phyloP scores from a whole-genome alignment of 1,140 invertebrate species.

The Zaprionus gabonicus region DNA sequence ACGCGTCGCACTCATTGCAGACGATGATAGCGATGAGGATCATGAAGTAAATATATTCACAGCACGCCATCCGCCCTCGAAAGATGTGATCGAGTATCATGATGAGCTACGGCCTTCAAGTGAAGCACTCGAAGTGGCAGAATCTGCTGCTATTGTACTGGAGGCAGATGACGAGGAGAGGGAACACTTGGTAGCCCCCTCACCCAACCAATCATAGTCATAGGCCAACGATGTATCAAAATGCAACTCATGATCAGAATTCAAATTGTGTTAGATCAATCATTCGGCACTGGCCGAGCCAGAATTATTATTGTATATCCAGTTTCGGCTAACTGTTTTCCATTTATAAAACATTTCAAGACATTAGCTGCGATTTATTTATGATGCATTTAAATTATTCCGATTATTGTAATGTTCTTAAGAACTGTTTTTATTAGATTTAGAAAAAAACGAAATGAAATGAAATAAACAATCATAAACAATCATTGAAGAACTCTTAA shows the following conservation, averaged over 20 bases:
- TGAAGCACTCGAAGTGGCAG: neutral
- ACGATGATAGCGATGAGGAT: slow-evolving; percentile 60
- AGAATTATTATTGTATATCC: neutral
- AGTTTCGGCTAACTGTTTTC: slow-evolving; percentile 3
- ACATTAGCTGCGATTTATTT: slow-evolving; percentile 31
- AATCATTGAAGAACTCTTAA: neutral
- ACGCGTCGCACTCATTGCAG: slow-evolving; percentile 60
- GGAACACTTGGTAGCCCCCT: slow-evolving; percentile 1
- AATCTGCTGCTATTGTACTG: neutral
- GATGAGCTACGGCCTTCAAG: slow-evolving; percentile 42
- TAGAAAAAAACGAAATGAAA: slow-evolving; percentile 16
- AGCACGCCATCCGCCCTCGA: slow-evolving; percentile 13
- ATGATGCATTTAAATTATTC: slow-evolving; percentile 46
- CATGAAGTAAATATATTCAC: slow-evolving; percentile 56
- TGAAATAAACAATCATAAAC: slow-evolving; percentile 12
- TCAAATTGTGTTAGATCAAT: neutral
- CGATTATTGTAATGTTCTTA: slow-evolving; percentile 8
- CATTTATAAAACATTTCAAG: neutral
- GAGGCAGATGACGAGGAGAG: slow-evolving; percentile 1
- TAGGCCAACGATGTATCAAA: slow-evolving; percentile 5
- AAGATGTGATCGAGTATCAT: slow-evolving; percentile 41
- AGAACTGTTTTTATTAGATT: slow-evolving; percentile 35
- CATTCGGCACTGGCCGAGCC: neutral
- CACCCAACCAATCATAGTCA: neutral
- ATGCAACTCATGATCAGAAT: slow-evolving; percentile 7